These are phyloP conservation scores for Benthosema pterotum DNA, from an alignment of 2,797 vertebrate species.

Conservation along the genomic window DNA sequence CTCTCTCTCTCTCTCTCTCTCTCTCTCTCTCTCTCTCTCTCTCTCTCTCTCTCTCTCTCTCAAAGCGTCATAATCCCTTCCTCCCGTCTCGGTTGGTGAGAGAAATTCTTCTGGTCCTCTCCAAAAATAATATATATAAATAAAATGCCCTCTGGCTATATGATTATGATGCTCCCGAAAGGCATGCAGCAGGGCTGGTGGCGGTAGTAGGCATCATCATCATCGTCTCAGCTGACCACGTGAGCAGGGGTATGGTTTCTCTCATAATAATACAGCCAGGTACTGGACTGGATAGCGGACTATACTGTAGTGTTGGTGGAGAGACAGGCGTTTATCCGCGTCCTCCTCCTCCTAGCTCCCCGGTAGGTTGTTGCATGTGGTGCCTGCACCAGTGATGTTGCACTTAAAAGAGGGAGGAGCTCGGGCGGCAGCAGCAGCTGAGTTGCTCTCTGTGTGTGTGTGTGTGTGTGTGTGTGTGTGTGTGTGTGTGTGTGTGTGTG, in stretches of 20 bases:
- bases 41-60: background rate
- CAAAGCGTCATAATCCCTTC: slow-evolving; percentile 42
- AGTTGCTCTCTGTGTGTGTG: slow-evolving; percentile 14
- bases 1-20: slow-evolving; percentile 5
- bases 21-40: slow-evolving; percentile 50
- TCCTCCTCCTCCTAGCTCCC: slow-evolving; percentile 26
- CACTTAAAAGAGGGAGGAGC: slow-evolving; percentile 68
- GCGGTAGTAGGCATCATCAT: slow-evolving; percentile 34
- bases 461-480: background rate
- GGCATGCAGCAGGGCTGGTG: too few species aligned
- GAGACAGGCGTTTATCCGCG: too few species aligned
- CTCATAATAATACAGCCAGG: slow-evolving; percentile 60
- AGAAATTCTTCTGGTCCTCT: slow-evolving; percentile 4
- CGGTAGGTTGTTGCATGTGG: slow-evolving; percentile 31
- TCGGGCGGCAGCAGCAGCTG: too few species aligned
- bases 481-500: too few species aligned
- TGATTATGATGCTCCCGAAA: too few species aligned
- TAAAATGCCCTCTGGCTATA: slow-evolving; percentile 30
- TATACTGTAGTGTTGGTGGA: too few species aligned
- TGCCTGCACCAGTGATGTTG: slow-evolving; percentile 54
- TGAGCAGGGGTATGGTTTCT: slow-evolving; percentile 39
- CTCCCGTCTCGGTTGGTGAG: slow-evolving; percentile 34
- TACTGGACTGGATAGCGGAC: slow-evolving; percentile 6
- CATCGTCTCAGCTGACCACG: slow-evolving; percentile 37
- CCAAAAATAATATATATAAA: slow-evolving; percentile 28